Evolutionary conservation across 2,888 invertebrate species (phyloP).

Genomic region (Epistrophe eligans): DNA sequence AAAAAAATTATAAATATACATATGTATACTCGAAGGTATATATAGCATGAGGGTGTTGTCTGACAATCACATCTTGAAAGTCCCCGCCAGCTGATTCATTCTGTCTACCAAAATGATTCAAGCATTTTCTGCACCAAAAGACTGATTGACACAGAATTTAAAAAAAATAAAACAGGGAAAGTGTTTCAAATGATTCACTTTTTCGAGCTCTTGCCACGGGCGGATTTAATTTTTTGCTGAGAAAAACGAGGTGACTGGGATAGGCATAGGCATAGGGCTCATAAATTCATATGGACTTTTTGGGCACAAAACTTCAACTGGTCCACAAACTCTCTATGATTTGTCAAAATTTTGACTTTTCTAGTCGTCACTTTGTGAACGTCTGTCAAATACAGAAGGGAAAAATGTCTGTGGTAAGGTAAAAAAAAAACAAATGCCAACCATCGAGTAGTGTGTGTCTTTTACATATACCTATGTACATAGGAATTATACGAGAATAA

Average conservation of each 20-base stretch:
- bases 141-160: constrained; percentile 48
- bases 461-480: too few species aligned
- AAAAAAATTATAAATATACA: too few species aligned
- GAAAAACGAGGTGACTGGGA: neutral
- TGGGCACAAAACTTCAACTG: too few species aligned
- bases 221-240: neutral
- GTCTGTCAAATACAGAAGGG: too few species aligned
- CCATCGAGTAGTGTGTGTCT: too few species aligned
- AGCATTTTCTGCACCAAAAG: neutral
- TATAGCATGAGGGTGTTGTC: neutral
- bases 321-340: too few species aligned
- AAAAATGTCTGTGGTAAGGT: too few species aligned
- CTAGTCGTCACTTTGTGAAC: too few species aligned
- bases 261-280: neutral
- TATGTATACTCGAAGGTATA: too few species aligned
- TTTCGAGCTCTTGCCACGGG: neutral
- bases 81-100: constrained; percentile 65
- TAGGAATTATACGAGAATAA: too few species aligned
- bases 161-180: constrained; percentile 41
- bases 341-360: too few species aligned
- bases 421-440: too few species aligned
- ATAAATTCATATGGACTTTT: neutral
- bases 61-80: neutral
- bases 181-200: constrained; percentile 58
- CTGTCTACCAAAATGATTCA: constrained; percentile 39